Conservation (phyloP, 2,113 vertebrate genomes). For the Pelusios castaneus region DNA sequence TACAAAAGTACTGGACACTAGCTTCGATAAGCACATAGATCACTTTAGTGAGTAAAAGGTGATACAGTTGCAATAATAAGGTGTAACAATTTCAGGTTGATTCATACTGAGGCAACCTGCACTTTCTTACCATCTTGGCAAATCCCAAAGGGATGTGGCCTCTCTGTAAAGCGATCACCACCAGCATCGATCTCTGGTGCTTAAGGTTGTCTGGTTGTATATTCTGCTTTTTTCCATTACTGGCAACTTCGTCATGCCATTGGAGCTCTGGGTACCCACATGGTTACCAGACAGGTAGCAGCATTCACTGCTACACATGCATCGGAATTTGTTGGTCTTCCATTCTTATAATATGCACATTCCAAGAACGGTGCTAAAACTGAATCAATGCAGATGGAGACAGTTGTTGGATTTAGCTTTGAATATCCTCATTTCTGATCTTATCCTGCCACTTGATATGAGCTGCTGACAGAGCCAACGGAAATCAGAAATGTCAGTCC, state of each 20-base stretch:
- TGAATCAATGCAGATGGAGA: background rate
- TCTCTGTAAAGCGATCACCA: background rate
- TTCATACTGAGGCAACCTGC: background rate
- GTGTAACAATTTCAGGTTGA: accelerated
- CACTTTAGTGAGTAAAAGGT: background rate
- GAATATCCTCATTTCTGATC: background rate
- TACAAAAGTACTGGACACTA: background rate
- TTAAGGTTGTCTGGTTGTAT: background rate
- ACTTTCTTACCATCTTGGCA: background rate
- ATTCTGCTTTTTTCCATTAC: background rate
- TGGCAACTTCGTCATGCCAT: background rate
- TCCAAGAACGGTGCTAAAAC: background rate
- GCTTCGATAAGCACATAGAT: background rate
- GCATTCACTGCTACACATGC: background rate
- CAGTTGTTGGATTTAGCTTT: background rate
- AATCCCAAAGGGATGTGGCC: background rate
- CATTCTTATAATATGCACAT: background rate
- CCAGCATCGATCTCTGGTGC: background rate
- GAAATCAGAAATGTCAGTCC: background rate
- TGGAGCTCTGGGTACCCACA: background rate
- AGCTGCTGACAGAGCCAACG: background rate
- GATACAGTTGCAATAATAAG: background rate
- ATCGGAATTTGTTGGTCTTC: background rate
- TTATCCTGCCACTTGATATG: background rate
- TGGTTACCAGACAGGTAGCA: background rate